phyloP scores from a whole-genome alignment of 2,113 vertebrate species.

The Micromys minutus region DNA sequence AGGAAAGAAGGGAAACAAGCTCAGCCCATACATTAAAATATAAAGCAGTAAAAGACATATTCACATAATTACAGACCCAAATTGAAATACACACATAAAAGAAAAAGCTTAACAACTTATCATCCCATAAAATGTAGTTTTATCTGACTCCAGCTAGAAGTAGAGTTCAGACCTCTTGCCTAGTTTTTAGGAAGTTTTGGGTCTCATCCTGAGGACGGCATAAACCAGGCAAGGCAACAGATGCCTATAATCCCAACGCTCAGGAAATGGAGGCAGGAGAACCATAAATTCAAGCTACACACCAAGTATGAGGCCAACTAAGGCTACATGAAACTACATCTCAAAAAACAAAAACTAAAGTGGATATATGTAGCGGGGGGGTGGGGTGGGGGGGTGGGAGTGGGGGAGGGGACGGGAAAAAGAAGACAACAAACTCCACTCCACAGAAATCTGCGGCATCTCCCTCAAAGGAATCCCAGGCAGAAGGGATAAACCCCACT shows the following conservation, averaged over 20 bases:
- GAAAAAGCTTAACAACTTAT: background rate
- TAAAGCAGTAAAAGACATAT: background rate
- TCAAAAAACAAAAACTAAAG: background rate
- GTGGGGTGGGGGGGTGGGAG: too few relatives aligned
- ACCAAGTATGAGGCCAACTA: background rate
- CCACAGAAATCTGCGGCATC: slow-evolving; percentile 18
- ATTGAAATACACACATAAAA: background rate
- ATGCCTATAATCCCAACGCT: background rate
- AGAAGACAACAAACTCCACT: slow-evolving; percentile 57
- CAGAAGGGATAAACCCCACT: background rate
- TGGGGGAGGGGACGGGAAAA: accelerated
- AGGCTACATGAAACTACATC: background rate
- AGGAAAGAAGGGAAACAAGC: background rate
- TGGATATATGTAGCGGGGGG: too few relatives aligned
- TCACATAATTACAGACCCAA: background rate
- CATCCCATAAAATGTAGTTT: background rate
- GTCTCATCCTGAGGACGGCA: background rate
- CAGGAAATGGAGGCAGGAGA: background rate
- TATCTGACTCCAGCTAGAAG: background rate
- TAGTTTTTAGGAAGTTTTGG: background rate
- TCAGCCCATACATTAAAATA: background rate
- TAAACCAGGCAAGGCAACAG: background rate
- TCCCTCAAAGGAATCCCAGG: background rate
- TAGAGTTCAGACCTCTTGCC: too few relatives aligned
- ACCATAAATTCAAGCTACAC: background rate